Evolutionary conservation across 2,113 vertebrate genomes (phyloP), one percentile per base, ranked within the genome.

Genomic region (Psettodes erumei): DNA sequence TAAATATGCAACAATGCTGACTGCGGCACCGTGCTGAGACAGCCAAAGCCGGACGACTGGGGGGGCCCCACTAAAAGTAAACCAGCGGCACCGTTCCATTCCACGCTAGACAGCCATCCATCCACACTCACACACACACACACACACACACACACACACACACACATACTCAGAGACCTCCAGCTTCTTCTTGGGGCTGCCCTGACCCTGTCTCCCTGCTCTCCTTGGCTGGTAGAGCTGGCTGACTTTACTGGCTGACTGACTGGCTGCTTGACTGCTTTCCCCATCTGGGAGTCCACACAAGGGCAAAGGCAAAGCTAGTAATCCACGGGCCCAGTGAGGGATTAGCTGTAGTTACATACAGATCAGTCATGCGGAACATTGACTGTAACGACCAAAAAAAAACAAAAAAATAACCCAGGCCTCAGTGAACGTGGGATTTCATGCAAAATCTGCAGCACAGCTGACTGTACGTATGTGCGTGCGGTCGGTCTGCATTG

Each of bases 1-100:
- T 97, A 98, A 98, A 97, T 97, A 99, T 98, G 96, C 96, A 99
- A 95, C 94, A 93, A 96, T 97, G 96, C 97, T 98, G 97, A 98
- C 96, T 96, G 95, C 95, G 94, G 96, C 95, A 96, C 91, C 93
- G 90, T 90, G 93, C 96, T 95, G 94, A 95, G 94, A 94, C 94
- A 96, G 90, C 89, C 91, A 85, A 93, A 94, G 93, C 93, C 86
- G 90, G 93, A 92, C 90, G 86, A 94, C 88, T 75, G 60, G 62
- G 77, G 84, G 79, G 79, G 71, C 64, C 67, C 71, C 79, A 53
- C 82, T 82, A 79, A 71, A 85, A 83, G 81, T 86, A 87, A 86
- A 54, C 61, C 73, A 59, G 60, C 61, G 23, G 65, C 79, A 78
- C 18, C 45, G 12, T 32, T 77, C 55, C 54, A 3, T 42, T 38